phyloP scores from a whole-genome alignment of 2,113 vertebrate genomes.

The Laterallus jamaicensis region DNA sequence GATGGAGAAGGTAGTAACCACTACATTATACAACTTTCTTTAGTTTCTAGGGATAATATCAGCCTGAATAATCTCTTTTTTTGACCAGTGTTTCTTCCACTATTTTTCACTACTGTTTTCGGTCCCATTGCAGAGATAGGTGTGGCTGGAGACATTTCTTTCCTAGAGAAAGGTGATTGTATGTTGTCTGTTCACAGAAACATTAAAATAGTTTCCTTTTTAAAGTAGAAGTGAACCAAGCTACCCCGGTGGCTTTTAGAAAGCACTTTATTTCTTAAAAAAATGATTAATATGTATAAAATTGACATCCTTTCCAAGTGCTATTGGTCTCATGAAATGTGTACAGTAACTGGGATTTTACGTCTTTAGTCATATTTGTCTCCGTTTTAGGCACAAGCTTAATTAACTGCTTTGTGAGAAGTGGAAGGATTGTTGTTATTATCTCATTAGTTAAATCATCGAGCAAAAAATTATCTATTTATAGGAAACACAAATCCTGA shows the following conservation, averaged over 20 bases:
- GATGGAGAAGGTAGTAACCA: neutral
- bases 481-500: neutral
- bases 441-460: neutral
- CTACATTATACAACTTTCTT: neutral
- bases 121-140: neutral
- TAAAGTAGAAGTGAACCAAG: neutral
- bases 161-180: neutral
- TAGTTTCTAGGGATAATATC: neutral
- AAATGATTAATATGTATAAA: neutral
- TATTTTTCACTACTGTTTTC: neutral
- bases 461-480: neutral
- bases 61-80: neutral
- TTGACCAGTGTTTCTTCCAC: neutral
- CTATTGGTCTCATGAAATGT: neutral
- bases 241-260: neutral
- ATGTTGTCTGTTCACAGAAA: neutral
- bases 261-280: neutral
- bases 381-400: neutral
- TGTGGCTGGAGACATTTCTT: neutral
- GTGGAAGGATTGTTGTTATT: neutral
- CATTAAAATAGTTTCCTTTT: conserved; percentile 4
- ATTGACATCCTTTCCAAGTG: neutral
- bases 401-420: neutral
- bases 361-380: neutral
- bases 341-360: neutral